Base-by-base conservation (phyloP, 2,113 vertebrate species). In the Campylomormyrus tamandua region DNA sequence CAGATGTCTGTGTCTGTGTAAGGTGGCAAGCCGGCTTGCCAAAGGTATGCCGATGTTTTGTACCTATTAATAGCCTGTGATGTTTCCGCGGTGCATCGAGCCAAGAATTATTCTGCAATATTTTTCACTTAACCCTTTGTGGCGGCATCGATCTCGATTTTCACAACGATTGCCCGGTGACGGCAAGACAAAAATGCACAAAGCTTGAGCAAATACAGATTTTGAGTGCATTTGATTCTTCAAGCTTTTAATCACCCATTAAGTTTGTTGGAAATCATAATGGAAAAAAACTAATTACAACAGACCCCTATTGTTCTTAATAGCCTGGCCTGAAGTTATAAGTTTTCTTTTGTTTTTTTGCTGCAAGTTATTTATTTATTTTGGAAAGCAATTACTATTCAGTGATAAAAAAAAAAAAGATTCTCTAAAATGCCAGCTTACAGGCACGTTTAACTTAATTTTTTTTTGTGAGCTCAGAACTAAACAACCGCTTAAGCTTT, bases 21-120 rank as follows among this genome's bases (percentile, higher is more conserved):
- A 45, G 89, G 89, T 83, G 89, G 89, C 21, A 46, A 11, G 31
- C 5, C 10, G 39, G 35, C 52, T 31, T 62, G 80, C 70, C 88
- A 89, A 89, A 89, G 74, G 19, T 42, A 89, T 13, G 88, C 5
- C 8, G 21, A 27, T 39, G 74, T 58, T 89, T 84, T 85, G 80
- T 52, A 35, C 39, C 77, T 58, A 48, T 62, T 62, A 89, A 89
- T 42, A 89, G 74, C 24, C 74, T 35, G 88, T 19, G 45, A 70
- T 48, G 19, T 15, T 88, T 70, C 88, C 58, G 3, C 62, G 48
- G 62, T 35, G 45, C 88, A 70, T 27, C 31, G 45, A 15, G 27
- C 87, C 24, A 58, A 45, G 35, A 80, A 80, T 84, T 45, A 45
- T 46, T 84, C 21, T n/a, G 83, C 35, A 84, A 84, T 84, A 45